These are phyloP conservation scores for Hoplodrina ambigua DNA, from an alignment of 2,888 invertebrate species.

Conservation along the genomic window DNA sequence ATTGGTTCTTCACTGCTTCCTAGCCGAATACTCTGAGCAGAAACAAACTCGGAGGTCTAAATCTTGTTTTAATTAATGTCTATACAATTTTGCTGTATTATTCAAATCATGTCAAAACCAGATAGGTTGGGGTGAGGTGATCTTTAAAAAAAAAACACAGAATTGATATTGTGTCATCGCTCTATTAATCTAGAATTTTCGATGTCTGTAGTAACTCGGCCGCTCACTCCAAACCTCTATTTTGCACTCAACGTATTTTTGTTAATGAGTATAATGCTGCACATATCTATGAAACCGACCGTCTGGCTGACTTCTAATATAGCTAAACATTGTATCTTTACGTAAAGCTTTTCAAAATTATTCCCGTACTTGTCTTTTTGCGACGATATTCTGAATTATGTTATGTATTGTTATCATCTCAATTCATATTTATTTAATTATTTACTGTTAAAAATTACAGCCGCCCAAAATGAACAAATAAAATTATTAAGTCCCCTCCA, in stretches of 20 bases:
- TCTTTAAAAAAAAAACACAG: neutral
- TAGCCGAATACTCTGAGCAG: neutral
- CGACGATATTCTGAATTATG: slow-evolving; percentile 25
- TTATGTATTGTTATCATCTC: neutral
- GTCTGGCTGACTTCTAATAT: slow-evolving; percentile 23
- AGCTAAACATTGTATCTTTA: neutral
- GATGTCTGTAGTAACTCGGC: slow-evolving; percentile 1
- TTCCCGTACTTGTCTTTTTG: slow-evolving; percentile 11
- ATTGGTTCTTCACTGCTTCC: neutral
- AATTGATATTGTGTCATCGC: slow-evolving; percentile 9
- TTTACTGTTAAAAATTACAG: neutral
- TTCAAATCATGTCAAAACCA: neutral
- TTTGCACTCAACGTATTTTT: slow-evolving; percentile 71
- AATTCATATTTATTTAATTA: neutral
- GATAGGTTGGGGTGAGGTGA: neutral
- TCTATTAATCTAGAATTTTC: slow-evolving; percentile 6
- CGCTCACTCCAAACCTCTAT: slow-evolving; percentile 59
- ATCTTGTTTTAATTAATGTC: neutral
- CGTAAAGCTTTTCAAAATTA: no score
- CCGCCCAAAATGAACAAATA: neutral
- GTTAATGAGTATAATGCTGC: slow-evolving; percentile 69
- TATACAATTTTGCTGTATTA: neutral
- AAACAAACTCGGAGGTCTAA: neutral
- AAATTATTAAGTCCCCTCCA: slow-evolving; percentile 16
- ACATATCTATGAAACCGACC: slow-evolving; percentile 73